These are phyloP conservation scores for Apantesis nais DNA, from an alignment of 2,888 invertebrate species.

Conservation along the genomic window DNA sequence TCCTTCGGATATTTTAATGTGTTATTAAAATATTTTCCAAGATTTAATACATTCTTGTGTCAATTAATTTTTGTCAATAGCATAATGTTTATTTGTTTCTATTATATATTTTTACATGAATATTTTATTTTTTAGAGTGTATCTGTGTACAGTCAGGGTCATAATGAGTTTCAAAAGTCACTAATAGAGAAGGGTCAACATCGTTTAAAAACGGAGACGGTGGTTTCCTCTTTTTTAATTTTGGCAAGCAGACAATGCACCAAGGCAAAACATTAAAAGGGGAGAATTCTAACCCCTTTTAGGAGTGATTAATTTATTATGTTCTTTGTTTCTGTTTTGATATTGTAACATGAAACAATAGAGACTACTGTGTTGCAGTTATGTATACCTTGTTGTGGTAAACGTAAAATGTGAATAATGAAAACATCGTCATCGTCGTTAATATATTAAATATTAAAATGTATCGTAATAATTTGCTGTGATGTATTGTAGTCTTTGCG, in stretches of 20 bases:
- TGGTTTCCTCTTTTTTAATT: conserved; percentile 81
- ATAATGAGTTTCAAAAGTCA: conserved; percentile 44
- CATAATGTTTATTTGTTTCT: background rate
- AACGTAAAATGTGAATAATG: background rate
- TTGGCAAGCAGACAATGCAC: conserved; percentile 81
- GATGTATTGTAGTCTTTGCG: background rate
- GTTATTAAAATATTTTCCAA: background rate
- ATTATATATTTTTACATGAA: background rate
- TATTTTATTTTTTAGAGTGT: conserved; percentile 10
- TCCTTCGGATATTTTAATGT: conserved; percentile 16
- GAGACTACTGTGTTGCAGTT: conserved; percentile 21
- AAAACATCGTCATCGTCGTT: background rate
- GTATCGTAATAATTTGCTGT: background rate
- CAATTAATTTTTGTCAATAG: background rate
- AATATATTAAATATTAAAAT: background rate
- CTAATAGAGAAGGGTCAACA: conserved; percentile 66
- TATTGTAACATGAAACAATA: conserved; percentile 64
- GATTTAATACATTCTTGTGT: background rate
- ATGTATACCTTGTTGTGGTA: background rate
- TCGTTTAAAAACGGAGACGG: conserved; percentile 68
- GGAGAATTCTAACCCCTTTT: conserved; percentile 76
- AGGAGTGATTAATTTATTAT: conserved; percentile 84
- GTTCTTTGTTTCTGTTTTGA: conserved; percentile 82
- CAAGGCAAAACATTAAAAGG: conserved; percentile 81
- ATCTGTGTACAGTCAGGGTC: conserved; percentile 19